Evolutionary conservation across 2,797 vertebrate genomes (phyloP).

Genomic region (Pipistrellus pygmaeus): DNA sequence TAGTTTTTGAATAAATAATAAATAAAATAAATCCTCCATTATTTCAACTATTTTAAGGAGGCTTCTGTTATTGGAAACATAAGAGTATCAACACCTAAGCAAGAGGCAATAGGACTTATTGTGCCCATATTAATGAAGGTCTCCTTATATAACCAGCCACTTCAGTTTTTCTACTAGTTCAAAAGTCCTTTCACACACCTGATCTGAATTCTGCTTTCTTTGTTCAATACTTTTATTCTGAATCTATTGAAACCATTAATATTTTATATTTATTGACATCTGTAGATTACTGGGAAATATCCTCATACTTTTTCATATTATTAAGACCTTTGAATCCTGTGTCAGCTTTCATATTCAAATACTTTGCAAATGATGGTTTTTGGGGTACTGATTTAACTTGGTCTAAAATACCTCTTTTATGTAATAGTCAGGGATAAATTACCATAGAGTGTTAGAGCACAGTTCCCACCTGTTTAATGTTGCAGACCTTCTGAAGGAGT

Average conservation of each 20-base stretch:
- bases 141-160: neutral
- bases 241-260: neutral
- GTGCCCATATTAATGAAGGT: neutral
- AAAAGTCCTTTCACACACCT: neutral
- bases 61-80: neutral
- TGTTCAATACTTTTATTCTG: neutral
- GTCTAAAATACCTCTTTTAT: conserved; percentile 33
- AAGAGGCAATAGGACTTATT: neutral
- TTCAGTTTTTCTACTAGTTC: neutral
- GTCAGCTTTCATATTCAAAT: neutral
- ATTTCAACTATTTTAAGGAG: neutral
- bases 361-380: neutral
- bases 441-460: neutral
- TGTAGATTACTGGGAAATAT: neutral
- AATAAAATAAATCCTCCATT: neutral
- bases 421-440: conserved; percentile 12
- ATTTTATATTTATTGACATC: neutral
- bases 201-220: neutral
- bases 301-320: neutral
- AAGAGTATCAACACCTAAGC: neutral
- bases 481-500: conserved; percentile 33
- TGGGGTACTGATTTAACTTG: neutral
- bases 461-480: conserved; percentile 14
- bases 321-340: neutral
- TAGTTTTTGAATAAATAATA: neutral